These are phyloP conservation scores for Apodemus speciosus DNA, from an alignment of 2,113 vertebrate genomes.

Conservation along the genomic window DNA sequence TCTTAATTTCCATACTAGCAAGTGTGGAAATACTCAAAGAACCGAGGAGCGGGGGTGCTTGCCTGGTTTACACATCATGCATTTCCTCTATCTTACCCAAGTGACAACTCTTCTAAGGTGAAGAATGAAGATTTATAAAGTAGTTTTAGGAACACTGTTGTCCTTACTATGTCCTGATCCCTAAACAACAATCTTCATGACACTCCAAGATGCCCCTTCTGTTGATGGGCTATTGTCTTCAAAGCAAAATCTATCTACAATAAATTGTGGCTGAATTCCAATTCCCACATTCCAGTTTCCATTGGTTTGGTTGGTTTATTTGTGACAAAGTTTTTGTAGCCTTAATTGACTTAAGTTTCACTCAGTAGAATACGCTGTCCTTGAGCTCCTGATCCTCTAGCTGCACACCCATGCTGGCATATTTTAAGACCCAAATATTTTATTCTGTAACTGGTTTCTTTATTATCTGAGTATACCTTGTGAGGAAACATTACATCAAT, in stretches of 20 bases:
- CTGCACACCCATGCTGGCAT: no score
- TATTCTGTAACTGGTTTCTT: neutral
- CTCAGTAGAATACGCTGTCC: neutral
- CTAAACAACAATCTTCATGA: neutral
- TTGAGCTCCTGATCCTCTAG: neutral
- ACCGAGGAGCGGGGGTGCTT: neutral
- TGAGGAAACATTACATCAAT: neutral
- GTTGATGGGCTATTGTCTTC: neutral
- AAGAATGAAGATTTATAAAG: constrained; percentile 27
- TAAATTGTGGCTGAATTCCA: neutral
- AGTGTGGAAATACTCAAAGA: neutral
- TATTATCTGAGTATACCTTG: neutral
- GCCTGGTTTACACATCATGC: neutral
- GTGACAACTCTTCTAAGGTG: neutral
- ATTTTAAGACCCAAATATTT: neutral
- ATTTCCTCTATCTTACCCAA: neutral
- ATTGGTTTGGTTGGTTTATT: neutral
- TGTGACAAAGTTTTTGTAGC: neutral
- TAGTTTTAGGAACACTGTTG: neutral
- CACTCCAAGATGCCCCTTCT: neutral
- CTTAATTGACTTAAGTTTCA: neutral
- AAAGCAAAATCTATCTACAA: neutral
- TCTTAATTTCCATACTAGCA: neutral
- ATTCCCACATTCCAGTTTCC: neutral
- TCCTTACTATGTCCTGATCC: neutral